Conservation (phyloP, 2,797 vertebrate genomes). For the Acrocephalus scirpaceus region DNA sequence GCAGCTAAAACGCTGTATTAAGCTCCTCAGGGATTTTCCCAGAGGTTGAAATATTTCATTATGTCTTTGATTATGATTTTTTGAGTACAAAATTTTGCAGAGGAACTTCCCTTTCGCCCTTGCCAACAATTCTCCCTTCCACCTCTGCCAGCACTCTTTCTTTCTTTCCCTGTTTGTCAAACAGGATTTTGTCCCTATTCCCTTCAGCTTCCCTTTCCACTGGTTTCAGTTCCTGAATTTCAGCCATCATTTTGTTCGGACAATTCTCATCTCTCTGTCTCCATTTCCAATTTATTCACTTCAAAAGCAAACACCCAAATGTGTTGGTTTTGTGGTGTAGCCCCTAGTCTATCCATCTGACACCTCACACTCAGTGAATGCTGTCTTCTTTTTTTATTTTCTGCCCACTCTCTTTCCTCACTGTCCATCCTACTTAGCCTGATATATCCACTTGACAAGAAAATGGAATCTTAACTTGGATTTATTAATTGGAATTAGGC, state of each 20-base stretch:
- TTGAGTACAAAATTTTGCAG: background rate
- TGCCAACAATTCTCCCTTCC: background rate
- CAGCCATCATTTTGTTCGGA: background rate
- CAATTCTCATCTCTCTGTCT: background rate
- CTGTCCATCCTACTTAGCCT: background rate
- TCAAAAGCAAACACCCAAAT: background rate
- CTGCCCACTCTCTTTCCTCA: background rate
- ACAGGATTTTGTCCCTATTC: background rate
- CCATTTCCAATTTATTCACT: background rate
- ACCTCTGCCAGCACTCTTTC: background rate
- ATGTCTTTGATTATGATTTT: background rate
- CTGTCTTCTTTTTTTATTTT: background rate
- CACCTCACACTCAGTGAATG: background rate
- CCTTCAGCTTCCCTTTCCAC: background rate
- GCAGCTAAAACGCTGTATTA: background rate
- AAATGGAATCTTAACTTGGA: background rate
- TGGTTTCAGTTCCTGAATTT: background rate
- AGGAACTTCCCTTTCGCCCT: background rate
- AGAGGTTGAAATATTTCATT: background rate
- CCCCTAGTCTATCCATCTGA: background rate
- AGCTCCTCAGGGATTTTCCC: background rate
- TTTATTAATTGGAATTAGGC: conserved; percentile 4
- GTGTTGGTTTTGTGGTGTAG: background rate
- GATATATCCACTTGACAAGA: background rate
- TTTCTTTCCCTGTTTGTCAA: background rate